These are phyloP conservation scores for Mythimna loreyi DNA, from an alignment of 2,888 invertebrate genomes.

Conservation along the genomic window DNA sequence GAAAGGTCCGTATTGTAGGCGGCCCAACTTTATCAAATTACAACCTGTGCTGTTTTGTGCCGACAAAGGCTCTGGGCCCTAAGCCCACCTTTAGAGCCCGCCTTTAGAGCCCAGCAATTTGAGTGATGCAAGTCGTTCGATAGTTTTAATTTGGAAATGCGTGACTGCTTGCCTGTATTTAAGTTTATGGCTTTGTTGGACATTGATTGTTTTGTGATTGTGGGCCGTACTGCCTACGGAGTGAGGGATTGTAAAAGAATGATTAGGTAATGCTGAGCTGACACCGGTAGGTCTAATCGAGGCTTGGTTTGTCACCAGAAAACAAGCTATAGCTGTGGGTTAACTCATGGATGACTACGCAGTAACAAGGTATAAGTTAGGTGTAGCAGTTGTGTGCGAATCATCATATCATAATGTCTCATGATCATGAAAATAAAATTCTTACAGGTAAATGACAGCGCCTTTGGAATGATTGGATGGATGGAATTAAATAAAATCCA, in stretches of 20 bases:
- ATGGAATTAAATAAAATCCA: too few species aligned
- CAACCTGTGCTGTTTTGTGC: constrained; percentile 89
- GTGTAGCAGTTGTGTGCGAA: too few species aligned
- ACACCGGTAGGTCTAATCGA: background rate
- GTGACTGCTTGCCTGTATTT: constrained; percentile 61
- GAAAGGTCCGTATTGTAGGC: constrained; percentile 88
- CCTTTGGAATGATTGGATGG: too few species aligned
- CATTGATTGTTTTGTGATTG: constrained; percentile 48
- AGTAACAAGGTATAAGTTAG: background rate
- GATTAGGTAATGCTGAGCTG: background rate
- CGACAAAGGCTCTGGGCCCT: constrained; percentile 85
- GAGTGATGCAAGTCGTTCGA: constrained; percentile 62
- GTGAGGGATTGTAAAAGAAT: constrained; percentile 5
- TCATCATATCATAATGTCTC: too few species aligned
- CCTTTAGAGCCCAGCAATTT: constrained; percentile 72
- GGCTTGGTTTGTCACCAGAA: background rate
- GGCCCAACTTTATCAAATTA: constrained; percentile 90
- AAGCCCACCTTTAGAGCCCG: constrained; percentile 77
- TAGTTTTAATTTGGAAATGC: constrained; percentile 68
- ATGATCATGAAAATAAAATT: too few species aligned
- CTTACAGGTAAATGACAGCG: too few species aligned
- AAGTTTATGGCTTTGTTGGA: constrained; percentile 44
- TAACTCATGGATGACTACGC: background rate
- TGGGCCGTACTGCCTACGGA: constrained; percentile 39
- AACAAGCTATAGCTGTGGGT: background rate